Percentiles rank a stretch among this genome's conserved stretches.
Conservation (phyloP, 1,140 invertebrate species). For the Drosophila paulistorum region DNA sequence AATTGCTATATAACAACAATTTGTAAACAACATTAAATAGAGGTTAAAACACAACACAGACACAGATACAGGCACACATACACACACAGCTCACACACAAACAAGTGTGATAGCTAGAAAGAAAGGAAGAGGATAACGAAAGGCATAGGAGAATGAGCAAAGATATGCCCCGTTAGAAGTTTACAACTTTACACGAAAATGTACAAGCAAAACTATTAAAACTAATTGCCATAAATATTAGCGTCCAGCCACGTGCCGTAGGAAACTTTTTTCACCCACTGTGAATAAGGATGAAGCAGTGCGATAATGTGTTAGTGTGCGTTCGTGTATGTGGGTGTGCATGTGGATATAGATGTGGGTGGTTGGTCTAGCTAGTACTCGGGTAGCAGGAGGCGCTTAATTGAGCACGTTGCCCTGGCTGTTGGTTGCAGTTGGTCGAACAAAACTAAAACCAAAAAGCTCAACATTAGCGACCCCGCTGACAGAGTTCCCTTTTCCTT, state of each 20-base stretch:
- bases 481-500: neutral
- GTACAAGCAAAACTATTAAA: slow-evolving; percentile 78
- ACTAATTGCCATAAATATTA: slow-evolving; percentile 81
- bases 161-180: slow-evolving; percentile 38
- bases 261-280: slow-evolving; percentile 49
- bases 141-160: neutral
- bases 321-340: slow-evolving; percentile 1
- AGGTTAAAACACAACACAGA: slow-evolving; percentile 49
- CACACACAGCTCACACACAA: neutral
- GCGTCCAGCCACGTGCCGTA: slow-evolving; percentile 70
- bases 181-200: slow-evolving; percentile 71
- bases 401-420: slow-evolving; percentile 69
- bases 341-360: neutral
- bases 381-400: slow-evolving; percentile 51
- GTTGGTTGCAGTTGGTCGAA: slow-evolving; percentile 46
- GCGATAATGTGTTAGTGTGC: slow-evolving; percentile 15
- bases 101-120: neutral
- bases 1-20: slow-evolving; percentile 51
- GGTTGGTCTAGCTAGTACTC: no score
- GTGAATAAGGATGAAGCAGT: slow-evolving; percentile 15
- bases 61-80: slow-evolving; percentile 16
- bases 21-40: slow-evolving; percentile 69
- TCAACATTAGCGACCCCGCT: slow-evolving; percentile 3
- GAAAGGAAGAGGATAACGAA: slow-evolving; percentile 18
- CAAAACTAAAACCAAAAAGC: slow-evolving; percentile 36